Percentiles rank a stretch among this genome's conserved stretches.
Evolutionary conservation across 2,888 invertebrate species (phyloP).

Genomic region (Spodoptera picta): DNA sequence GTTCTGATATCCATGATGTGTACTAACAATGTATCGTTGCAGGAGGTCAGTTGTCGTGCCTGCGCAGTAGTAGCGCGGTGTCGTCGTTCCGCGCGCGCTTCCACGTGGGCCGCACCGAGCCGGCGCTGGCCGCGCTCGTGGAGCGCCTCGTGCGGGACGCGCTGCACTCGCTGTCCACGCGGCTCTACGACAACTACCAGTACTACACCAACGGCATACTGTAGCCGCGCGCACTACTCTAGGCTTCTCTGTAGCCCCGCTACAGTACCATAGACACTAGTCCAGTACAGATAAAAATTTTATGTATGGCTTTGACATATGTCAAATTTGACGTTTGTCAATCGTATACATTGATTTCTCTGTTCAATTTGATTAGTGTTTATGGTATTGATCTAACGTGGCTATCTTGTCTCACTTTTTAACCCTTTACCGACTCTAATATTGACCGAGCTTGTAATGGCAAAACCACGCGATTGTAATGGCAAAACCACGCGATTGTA

Average conservation of each 20-base stretch:
- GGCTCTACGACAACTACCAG: slow-evolving; percentile 99
- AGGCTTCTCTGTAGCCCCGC: too few species aligned
- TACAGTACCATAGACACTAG: too few species aligned
- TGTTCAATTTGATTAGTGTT: too few species aligned
- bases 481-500: slow-evolving; percentile 5
- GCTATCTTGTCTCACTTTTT: slow-evolving; percentile 22
- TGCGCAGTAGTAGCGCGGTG: slow-evolving; percentile 97
- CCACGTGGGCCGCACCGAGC: slow-evolving; percentile 97
- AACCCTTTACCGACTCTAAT: slow-evolving; percentile 27
- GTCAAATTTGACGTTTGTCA: too few species aligned
- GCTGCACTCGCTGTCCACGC: slow-evolving; percentile 98
- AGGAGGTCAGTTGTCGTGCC: slow-evolving; percentile 99
- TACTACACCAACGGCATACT: slow-evolving; percentile 99
- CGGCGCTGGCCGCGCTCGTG: slow-evolving; percentile 96
- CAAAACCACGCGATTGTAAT: neutral
- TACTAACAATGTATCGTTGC: neutral
- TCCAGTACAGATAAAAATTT: too few species aligned
- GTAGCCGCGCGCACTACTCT: slow-evolving; percentile 67
- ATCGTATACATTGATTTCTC: too few species aligned
- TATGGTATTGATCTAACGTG: neutral
- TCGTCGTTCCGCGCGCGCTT: slow-evolving; percentile 97
- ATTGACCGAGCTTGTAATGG: neutral
- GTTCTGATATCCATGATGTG: too few species aligned
- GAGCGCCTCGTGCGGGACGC: slow-evolving; percentile 98
- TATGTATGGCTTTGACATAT: too few species aligned